phyloP scores from a whole-genome alignment of 1,140 invertebrate species.

The Drosophila bocqueti region DNA sequence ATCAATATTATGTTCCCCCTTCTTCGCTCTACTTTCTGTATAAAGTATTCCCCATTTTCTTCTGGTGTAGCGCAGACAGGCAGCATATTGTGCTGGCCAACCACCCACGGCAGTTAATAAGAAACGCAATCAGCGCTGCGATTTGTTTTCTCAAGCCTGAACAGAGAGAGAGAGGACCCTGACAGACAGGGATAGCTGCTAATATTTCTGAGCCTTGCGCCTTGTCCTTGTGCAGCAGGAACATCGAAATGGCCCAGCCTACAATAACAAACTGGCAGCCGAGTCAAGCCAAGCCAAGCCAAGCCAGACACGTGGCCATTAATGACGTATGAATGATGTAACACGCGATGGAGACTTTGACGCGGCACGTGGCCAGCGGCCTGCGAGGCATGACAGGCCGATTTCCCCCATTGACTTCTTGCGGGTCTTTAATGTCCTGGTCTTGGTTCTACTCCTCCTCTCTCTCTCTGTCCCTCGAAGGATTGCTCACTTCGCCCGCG shows the following conservation, averaged over 20 bases:
- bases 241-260: constrained; percentile 72
- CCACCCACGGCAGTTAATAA: constrained; percentile 77
- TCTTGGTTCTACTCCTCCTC: constrained; percentile 1
- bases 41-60: neutral
- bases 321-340: constrained; percentile 85
- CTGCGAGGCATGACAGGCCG: constrained; percentile 67
- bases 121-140: constrained; percentile 83
- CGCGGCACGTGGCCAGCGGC: constrained; percentile 74
- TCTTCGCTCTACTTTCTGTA: neutral
- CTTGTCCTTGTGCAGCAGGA: constrained; percentile 55
- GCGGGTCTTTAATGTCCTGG: constrained; percentile 68
- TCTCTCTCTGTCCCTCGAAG: neutral
- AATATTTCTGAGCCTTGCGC: constrained; percentile 59
- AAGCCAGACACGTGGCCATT: constrained; percentile 78
- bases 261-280: constrained; percentile 69
- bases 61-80: constrained; percentile 45
- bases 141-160: constrained; percentile 80
- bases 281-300: neutral
- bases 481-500: constrained; percentile 72
- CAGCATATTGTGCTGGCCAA: constrained; percentile 74
- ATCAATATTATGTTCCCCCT: no score
- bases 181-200: constrained; percentile 41
- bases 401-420: constrained; percentile 50
- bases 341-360: constrained; percentile 79
- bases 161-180: neutral